Evolutionary conservation across 2,113 vertebrate genomes (phyloP).

Genomic region (Heterotilapia buettikoferi): DNA sequence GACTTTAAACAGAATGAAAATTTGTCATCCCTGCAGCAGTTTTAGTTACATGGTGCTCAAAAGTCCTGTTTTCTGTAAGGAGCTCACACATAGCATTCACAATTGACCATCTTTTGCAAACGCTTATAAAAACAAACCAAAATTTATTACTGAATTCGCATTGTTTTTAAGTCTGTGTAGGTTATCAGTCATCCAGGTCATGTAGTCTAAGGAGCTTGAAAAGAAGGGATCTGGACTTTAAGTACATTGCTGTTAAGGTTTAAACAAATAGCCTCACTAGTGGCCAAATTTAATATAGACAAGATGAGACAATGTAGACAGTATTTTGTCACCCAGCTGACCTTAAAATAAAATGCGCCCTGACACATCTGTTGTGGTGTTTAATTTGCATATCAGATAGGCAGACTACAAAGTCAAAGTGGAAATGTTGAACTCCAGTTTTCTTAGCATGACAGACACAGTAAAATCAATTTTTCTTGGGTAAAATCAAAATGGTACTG

Average conservation of each 20-base stretch:
- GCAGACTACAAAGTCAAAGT: neutral
- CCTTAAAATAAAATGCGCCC: neutral
- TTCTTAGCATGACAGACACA: neutral
- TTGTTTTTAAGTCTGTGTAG: neutral
- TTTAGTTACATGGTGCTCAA: neutral
- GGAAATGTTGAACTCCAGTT: neutral
- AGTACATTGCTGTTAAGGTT: neutral
- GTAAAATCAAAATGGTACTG: neutral
- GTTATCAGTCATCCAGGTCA: neutral
- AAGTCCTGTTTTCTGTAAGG: neutral
- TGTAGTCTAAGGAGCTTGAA: neutral
- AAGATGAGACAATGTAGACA: neutral
- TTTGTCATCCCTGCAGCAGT: conserved; percentile 8
- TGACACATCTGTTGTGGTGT: neutral
- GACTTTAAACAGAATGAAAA: conserved; percentile 7
- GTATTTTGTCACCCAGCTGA: neutral
- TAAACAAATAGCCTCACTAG: neutral
- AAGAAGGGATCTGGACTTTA: neutral
- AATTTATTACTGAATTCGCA: neutral
- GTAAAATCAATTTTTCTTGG: neutral
- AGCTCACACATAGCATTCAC: neutral
- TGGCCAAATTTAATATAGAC: neutral
- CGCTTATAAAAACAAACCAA: neutral
- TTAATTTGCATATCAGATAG: neutral
- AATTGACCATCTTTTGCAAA: neutral